Percentiles rank a stretch among this genome's conserved stretches.
Conservation (phyloP, 2,888 invertebrate species). For the Nephrotoma flavescens region DNA sequence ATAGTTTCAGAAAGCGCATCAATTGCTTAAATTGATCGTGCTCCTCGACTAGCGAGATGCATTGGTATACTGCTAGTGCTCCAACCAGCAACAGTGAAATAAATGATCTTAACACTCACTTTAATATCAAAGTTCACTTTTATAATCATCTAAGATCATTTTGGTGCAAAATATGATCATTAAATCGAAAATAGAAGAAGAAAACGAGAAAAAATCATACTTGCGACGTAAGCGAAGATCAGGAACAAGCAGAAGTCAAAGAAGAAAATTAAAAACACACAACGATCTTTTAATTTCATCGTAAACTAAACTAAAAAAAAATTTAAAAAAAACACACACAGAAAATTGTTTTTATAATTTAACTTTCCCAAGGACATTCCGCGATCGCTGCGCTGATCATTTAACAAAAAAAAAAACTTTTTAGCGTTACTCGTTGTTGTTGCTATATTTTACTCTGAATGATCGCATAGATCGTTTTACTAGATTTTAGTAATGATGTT, state of each 20-base stretch:
- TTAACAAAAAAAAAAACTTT: neutral
- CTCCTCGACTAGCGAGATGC: no score
- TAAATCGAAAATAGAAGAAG: neutral
- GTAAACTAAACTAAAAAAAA: neutral
- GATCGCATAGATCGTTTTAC: neutral
- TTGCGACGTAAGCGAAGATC: neutral
- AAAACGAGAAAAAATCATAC: neutral
- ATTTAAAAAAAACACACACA: neutral
- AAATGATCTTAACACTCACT: neutral
- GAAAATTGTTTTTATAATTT: neutral
- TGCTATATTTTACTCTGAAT: neutral
- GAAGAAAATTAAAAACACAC: neutral
- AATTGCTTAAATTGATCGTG: no score
- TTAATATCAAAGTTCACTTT: neutral
- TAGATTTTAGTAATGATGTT: neutral
- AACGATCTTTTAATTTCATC: neutral
- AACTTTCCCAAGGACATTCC: neutral
- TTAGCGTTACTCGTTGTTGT: neutral
- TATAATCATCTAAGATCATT: neutral
- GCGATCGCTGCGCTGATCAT: neutral
- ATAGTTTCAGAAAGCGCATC: no score
- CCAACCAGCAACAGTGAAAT: no score
- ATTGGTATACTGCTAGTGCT: no score
- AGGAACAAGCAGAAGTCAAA: neutral
- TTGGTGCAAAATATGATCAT: neutral